Evolutionary conservation across 2,797 vertebrate species (phyloP).

Genomic region (Ctenopoma multispine): DNA sequence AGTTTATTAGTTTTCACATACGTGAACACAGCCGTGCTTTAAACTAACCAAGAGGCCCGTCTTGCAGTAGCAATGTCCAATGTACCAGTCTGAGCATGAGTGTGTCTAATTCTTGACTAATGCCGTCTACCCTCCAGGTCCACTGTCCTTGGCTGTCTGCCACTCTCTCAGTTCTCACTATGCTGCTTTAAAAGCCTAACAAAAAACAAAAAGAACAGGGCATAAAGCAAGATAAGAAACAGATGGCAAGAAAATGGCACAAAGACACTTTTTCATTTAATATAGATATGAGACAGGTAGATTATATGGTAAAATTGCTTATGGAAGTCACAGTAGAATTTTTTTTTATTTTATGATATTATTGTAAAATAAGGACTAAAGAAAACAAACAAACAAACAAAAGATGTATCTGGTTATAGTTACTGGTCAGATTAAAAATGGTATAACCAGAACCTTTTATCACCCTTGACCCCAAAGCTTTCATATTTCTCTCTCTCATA

Average conservation of each 20-base stretch:
- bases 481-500: too few species aligned
- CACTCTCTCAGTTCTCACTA: slow-evolving; percentile 76
- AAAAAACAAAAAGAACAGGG: slow-evolving; percentile 55
- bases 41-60: slow-evolving; percentile 50
- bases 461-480: too few species aligned
- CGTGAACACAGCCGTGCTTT: slow-evolving; percentile 9
- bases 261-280: slow-evolving; percentile 8
- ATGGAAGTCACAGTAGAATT: not conserved
- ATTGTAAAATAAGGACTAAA: too few species aligned
- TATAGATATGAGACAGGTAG: slow-evolving; percentile 34
- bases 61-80: slow-evolving; percentile 63
- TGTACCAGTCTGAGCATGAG: slow-evolving; percentile 73
- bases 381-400: too few species aligned
- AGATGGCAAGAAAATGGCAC: slow-evolving; percentile 21
- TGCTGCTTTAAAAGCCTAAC: slow-evolving; percentile 79
- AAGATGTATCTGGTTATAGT: not conserved
- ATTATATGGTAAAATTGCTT: slow-evolving; percentile 9
- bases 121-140: slow-evolving; percentile 77
- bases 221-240: slow-evolving; percentile 47
- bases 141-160: slow-evolving; percentile 80
- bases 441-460: too few species aligned
- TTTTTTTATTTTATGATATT: too few species aligned
- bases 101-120: slow-evolving; percentile 79
- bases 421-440: not conserved
- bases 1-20: slow-evolving; percentile 35